These are phyloP conservation scores for Gnathonemus echidnorhynchus DNA, from an alignment of 2,113 vertebrate genomes.

Conservation along the genomic window DNA sequence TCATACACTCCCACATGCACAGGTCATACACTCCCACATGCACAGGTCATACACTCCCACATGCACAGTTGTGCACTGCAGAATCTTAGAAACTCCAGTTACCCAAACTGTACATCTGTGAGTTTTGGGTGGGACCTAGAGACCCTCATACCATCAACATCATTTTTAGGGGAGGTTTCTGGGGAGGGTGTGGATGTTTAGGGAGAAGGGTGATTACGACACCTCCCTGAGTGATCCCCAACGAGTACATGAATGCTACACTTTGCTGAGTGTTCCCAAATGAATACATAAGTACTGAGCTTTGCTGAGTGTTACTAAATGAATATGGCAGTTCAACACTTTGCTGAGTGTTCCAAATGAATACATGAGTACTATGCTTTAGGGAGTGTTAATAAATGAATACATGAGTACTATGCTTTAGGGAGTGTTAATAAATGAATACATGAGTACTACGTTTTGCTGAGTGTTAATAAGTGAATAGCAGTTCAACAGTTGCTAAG, in stretches of 20 bases:
- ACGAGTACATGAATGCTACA: not conserved
- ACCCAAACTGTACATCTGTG: not conserved
- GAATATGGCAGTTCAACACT: not conserved
- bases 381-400: not conserved
- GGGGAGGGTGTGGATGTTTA: not conserved
- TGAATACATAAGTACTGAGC: not conserved
- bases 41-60: not conserved
- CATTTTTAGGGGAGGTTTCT: not conserved
- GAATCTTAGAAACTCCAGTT: not conserved
- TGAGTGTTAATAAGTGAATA: not conserved
- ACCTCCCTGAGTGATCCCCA: not conserved
- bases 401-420: not conserved
- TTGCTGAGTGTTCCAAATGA: not conserved
- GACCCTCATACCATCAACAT: not conserved
- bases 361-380: not conserved
- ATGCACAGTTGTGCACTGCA: not conserved
- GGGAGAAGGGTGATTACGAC: not conserved
- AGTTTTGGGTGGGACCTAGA: not conserved
- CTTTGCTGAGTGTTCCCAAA: not conserved
- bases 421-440: not conserved
- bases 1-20: not conserved
- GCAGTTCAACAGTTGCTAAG: not conserved
- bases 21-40: not conserved
- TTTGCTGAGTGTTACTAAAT: not conserved
- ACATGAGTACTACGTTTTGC: not conserved